Percentiles rank a stretch among this genome's conserved stretches.
Evolutionary conservation across 35 echinoderm and acorn worm species (phyloP).

Genomic region (Chiridota heheva): DNA sequence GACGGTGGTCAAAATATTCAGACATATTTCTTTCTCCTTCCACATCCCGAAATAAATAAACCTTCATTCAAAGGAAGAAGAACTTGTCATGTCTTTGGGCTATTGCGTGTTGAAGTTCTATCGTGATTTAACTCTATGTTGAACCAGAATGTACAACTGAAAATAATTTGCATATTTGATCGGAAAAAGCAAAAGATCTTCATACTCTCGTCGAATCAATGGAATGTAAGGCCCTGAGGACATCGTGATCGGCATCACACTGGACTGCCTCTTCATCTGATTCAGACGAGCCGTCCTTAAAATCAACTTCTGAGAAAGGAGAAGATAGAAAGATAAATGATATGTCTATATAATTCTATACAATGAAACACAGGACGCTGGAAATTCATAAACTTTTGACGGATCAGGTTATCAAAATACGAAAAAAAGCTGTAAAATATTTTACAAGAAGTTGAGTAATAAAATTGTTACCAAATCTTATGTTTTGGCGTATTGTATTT

Average conservation of each 20-base stretch:
- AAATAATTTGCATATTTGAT: no score
- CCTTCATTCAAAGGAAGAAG: no score
- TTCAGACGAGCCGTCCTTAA: slow-evolving; percentile 39
- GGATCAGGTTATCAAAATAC: not conserved
- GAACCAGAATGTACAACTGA: no score
- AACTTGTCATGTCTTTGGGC: no score
- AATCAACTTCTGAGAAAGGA: slow-evolving; percentile 13
- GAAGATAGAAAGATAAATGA: no score
- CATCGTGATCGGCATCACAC: slow-evolving; percentile 13
- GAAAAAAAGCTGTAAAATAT: not conserved
- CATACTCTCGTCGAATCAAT: slow-evolving; percentile 45
- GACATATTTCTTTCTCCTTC: no score
- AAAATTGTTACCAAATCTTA: not conserved
- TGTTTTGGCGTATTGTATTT: not conserved
- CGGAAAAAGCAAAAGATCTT: no score
- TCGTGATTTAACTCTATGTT: no score
- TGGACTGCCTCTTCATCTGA: slow-evolving; percentile 35
- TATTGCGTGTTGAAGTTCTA: no score
- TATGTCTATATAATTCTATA: not conserved
- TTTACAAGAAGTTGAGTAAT: not conserved
- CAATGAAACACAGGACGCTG: not conserved
- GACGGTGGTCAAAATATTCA: no score
- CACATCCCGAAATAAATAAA: no score
- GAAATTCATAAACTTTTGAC: not conserved
- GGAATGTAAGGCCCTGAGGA: slow-evolving; percentile 22